phyloP scores from a whole-genome alignment of 2,888 invertebrate genomes.

The Pyrgus malvae region DNA sequence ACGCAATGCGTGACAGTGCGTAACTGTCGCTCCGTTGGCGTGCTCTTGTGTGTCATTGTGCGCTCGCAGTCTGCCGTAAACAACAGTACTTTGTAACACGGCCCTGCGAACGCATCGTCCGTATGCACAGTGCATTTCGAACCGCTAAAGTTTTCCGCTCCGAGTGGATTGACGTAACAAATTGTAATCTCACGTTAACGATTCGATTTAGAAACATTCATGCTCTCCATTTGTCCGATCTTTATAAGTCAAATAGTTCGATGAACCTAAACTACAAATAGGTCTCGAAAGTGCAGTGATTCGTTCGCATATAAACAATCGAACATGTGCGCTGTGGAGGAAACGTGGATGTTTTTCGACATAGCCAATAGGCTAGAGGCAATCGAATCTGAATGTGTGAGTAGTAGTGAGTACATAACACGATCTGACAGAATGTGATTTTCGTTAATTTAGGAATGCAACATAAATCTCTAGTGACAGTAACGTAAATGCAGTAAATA shows the following conservation, averaged over 20 bases:
- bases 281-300: slow-evolving; percentile 8
- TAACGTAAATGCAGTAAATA: too few relatives aligned
- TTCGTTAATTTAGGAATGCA: background rate
- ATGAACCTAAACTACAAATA: background rate
- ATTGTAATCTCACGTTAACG: background rate
- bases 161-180: background rate
- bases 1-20: slow-evolving; percentile 77
- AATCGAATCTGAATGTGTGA: slow-evolving; percentile 50
- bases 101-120: slow-evolving; percentile 7
- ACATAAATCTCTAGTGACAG: background rate
- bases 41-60: slow-evolving; percentile 28
- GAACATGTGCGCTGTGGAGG: slow-evolving; percentile 51
- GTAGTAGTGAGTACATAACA: slow-evolving; percentile 33
- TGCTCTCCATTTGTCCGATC: background rate
- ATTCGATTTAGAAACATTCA: background rate
- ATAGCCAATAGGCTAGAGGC: slow-evolving; percentile 45
- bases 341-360: slow-evolving; percentile 52
- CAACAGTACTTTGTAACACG: slow-evolving; percentile 9
- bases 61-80: slow-evolving; percentile 9
- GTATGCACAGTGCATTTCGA: background rate
- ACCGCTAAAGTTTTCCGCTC: slow-evolving; percentile 5
- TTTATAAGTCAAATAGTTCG: slow-evolving; percentile 1
- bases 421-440: background rate
- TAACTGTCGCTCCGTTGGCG: slow-evolving; percentile 53
- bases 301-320: background rate